Conservation (phyloP, 1,140 invertebrate species). For the Leptinotarsa lineolata region DNA sequence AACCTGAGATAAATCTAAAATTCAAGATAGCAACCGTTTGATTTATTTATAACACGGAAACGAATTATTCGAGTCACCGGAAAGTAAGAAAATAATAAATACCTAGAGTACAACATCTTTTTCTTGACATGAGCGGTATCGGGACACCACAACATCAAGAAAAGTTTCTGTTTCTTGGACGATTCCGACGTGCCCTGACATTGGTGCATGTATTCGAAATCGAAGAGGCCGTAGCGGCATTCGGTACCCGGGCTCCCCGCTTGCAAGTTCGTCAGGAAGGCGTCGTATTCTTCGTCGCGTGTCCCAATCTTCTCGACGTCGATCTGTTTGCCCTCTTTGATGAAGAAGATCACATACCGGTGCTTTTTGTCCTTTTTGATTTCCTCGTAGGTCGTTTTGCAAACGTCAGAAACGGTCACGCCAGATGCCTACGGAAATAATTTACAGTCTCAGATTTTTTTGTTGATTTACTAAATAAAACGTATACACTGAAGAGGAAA, state of each 20-base stretch:
- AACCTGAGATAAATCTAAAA: too few relatives aligned
- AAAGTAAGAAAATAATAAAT: conserved; percentile 20
- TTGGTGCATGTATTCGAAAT: conserved; percentile 94
- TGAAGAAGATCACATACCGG: conserved; percentile 94
- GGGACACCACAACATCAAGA: conserved; percentile 97
- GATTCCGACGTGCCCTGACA: conserved; percentile 92
- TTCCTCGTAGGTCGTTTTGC: conserved; percentile 94
- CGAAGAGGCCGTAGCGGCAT: conserved; percentile 93
- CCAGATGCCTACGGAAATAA: conserved; percentile 81
- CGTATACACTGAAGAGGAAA: neutral
- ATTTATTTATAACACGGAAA: too few relatives aligned
- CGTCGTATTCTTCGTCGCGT: conserved; percentile 85
- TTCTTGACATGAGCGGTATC: conserved; percentile 97
- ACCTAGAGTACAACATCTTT: conserved; percentile 98
- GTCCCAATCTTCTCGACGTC: conserved; percentile 87
- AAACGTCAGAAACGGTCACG: conserved; percentile 91
- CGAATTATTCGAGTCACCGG: too few relatives aligned
- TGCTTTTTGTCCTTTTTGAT: conserved; percentile 97
- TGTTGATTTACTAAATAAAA: conserved; percentile 21
- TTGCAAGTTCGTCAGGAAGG: conserved; percentile 88
- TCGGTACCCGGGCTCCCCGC: conserved; percentile 80
- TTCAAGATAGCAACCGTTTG: too few relatives aligned
- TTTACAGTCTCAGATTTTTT: neutral
- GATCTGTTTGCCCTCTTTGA: conserved; percentile 92
- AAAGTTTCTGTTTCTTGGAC: conserved; percentile 93